A percentile compares a stretch with the other conserved stretches of the same genome.
phyloP scores from a whole-genome alignment of 2,113 vertebrate species.

The Centropus unirufus region DNA sequence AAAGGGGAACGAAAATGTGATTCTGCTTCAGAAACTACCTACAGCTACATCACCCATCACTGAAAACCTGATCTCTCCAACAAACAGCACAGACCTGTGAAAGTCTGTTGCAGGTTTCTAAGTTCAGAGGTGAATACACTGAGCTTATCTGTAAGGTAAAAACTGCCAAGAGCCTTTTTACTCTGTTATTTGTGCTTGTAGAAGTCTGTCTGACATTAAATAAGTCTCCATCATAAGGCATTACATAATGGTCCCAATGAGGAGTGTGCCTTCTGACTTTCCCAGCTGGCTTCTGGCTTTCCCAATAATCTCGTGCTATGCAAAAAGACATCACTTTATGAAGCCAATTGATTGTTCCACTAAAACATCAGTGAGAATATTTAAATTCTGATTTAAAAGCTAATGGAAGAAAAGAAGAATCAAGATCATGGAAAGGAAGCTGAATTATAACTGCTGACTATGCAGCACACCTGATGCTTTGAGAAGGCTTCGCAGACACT shows the following conservation, averaged over 20 bases:
- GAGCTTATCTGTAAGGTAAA: neutral
- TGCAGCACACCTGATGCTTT: neutral
- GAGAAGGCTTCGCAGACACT: neutral
- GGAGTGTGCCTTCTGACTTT: neutral
- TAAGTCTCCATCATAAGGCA: neutral
- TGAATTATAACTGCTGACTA: neutral
- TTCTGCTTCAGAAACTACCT: neutral
- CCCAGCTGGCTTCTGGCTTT: neutral
- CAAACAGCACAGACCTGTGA: neutral
- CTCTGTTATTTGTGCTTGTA: neutral
- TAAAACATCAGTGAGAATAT: neutral
- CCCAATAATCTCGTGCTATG: neutral
- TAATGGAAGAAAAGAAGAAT: neutral
- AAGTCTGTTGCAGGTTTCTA: neutral
- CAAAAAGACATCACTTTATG: neutral
- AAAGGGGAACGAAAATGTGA: neutral
- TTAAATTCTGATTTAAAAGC: neutral
- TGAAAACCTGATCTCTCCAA: neutral
- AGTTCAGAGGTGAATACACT: neutral
- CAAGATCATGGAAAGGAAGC: neutral
- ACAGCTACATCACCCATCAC: neutral
- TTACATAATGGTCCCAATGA: neutral
- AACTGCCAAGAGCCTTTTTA: neutral
- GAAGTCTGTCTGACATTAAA: neutral
- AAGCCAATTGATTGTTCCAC: neutral